These are phyloP conservation scores for Sturmia bella DNA, from an alignment of 2,888 invertebrate genomes.

Conservation along the genomic window DNA sequence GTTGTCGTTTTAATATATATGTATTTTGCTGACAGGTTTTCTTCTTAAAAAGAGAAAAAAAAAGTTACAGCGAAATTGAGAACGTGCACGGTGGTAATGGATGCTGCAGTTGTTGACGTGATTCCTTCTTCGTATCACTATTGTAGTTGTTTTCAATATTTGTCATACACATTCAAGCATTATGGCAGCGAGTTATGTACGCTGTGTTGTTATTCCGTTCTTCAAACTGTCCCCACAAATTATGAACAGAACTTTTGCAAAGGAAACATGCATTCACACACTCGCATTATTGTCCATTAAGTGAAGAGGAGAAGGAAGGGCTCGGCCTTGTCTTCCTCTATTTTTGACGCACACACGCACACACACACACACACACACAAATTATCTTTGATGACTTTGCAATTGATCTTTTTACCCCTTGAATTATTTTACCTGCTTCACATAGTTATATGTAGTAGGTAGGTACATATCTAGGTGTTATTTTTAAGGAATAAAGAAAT, in stretches of 20 bases:
- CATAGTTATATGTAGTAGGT: slow-evolving; percentile 45
- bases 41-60: background rate
- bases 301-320: background rate
- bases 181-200: slow-evolving; percentile 51
- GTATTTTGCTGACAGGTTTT: background rate
- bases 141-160: slow-evolving; percentile 31
- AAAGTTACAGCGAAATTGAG: slow-evolving; percentile 25
- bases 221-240: slow-evolving; percentile 56
- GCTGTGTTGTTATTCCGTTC: slow-evolving; percentile 62
- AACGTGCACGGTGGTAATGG: slow-evolving; percentile 38
- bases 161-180: slow-evolving; percentile 37
- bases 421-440: slow-evolving; percentile 41
- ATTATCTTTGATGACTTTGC: slow-evolving; percentile 34
- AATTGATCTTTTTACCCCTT: slow-evolving; percentile 52
- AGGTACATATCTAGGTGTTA: no score
- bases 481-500: slow-evolving; percentile 27
- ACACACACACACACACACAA: slow-evolving; percentile 25
- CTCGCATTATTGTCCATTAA: slow-evolving; percentile 1
- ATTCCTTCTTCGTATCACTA: slow-evolving; percentile 40
- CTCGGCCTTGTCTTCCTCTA: slow-evolving; percentile 30
- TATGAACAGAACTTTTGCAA: slow-evolving; percentile 42
- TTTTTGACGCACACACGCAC: slow-evolving; percentile 12
- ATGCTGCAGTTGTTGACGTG: slow-evolving; percentile 53
- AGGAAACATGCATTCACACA: slow-evolving; percentile 15
- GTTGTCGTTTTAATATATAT: background rate